Conservation (phyloP, 37 sponge, comb jelly and placozoan genomes). For the Beroe forskalii region DNA sequence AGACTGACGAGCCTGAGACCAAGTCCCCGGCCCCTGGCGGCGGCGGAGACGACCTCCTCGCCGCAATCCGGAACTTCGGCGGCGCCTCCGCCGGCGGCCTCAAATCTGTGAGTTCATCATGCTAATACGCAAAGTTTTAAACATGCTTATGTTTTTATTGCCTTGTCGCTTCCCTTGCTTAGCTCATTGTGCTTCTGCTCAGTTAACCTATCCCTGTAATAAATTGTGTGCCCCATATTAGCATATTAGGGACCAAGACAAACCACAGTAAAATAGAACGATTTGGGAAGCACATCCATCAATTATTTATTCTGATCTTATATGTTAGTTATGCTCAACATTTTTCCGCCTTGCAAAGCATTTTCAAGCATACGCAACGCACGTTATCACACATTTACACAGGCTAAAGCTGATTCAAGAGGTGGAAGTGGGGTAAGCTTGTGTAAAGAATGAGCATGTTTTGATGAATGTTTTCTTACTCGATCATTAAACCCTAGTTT, state of each 20-base stretch:
- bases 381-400: too few relatives aligned
- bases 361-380: too few relatives aligned
- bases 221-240: neutral
- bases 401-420: neutral
- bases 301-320: too few relatives aligned
- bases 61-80: slow-evolving; percentile 73
- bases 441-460: slow-evolving; percentile 1
- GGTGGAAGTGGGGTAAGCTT: slow-evolving; percentile 28
- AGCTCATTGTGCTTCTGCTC: too few relatives aligned
- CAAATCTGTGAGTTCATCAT: slow-evolving; percentile 57
- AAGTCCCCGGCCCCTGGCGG: slow-evolving; percentile 59
- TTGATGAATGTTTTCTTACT: too few relatives aligned
- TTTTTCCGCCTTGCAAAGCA: neutral
- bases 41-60: slow-evolving; percentile 76
- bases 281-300: too few relatives aligned
- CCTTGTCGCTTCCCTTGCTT: too few relatives aligned
- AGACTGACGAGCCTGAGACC: slow-evolving; percentile 63
- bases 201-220: neutral
- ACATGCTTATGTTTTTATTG: too few relatives aligned
- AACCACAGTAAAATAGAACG: too few relatives aligned
- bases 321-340: neutral
- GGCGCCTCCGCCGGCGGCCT: slow-evolving; percentile 30
- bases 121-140: too few relatives aligned
- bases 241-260: too few relatives aligned
- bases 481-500: too few relatives aligned